Evolutionary conservation across 2,797 vertebrate species (phyloP), one percentile per base, ranked within the genome.

Genomic region (Mus spretus): DNA sequence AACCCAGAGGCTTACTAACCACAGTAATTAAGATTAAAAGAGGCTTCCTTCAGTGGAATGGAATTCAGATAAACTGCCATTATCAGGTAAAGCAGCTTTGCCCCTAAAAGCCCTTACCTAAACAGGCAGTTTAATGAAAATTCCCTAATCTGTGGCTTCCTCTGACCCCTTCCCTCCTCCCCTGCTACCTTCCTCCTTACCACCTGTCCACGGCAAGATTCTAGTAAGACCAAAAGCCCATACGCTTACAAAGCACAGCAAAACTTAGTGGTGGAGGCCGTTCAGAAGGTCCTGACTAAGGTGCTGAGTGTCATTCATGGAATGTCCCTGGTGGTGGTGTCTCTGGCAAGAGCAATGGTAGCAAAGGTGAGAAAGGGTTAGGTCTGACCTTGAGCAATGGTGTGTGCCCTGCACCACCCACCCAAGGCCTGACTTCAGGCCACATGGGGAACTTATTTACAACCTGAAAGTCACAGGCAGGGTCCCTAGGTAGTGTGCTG

Each of bases 121-220:
- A 97, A 98, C 96, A 92, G 78, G 96, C 95, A 96, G 85, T 82
- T 98, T 98, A 98, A 98, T 98, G 98, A 98, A 98, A 98, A 98
- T 98, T 96, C 95, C 93, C 83, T 40, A 98, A 98, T 98, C 98
- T 75, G 92, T 96, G 90, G 97, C 96, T 95, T 28, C 24, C 92
- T 93, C 40, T 55, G 88, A 95, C 81, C 95, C 80, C 84, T 86
- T 37, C 24, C 57, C 65, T 81, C 44, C 88, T 31, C 85, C 53
- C 34, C 37, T 40, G 14, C 22, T 2, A 34, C 37, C 55, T 75
- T 34, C 37, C 65, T 74, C 85, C 55, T 75, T 57, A 75, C 37
- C 86, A 77, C n/a, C 72, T 31, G 28, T 77, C 55, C 89, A 55
- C 67, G 40, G 90, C 37, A 87, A 95, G 91, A 90, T 93, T 90